phyloP scores from a whole-genome alignment of 2,113 vertebrate genomes.

The Hassar affinis region DNA sequence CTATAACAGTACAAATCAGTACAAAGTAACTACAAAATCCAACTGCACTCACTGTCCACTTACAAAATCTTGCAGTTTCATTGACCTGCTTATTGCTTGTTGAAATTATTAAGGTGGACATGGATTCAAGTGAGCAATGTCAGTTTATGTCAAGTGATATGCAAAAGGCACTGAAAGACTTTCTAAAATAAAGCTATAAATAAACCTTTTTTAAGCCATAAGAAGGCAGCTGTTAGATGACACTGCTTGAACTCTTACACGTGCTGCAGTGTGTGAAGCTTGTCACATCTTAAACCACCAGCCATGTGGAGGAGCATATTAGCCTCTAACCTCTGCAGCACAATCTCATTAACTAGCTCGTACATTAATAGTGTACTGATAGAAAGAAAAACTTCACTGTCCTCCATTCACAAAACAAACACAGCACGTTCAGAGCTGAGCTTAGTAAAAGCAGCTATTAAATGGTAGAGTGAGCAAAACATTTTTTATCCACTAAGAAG shows the following conservation, averaged over 20 bases:
- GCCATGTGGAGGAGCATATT: constrained; percentile 16
- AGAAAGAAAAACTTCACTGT: background rate
- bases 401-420: background rate
- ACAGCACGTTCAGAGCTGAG: background rate
- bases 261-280: background rate
- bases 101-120: background rate
- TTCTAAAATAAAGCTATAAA: background rate
- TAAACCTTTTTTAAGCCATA: constrained; percentile 1
- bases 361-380: constrained; percentile 4
- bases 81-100: background rate
- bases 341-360: constrained; percentile 3
- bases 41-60: background rate
- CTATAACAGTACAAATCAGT: constrained; percentile 15
- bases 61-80: background rate
- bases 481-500: background rate
- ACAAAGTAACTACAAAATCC: background rate
- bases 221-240: constrained; percentile 19
- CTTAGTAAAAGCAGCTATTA: background rate
- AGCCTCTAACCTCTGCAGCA: constrained; percentile 33
- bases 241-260: constrained; percentile 5
- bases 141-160: background rate
- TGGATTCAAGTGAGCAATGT: background rate
- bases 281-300: constrained; percentile 26
- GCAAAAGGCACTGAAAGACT: background rate
- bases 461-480: background rate